Evolutionary conservation across 2,113 vertebrate species (phyloP).

Genomic region (Tragelaphus scriptus): DNA sequence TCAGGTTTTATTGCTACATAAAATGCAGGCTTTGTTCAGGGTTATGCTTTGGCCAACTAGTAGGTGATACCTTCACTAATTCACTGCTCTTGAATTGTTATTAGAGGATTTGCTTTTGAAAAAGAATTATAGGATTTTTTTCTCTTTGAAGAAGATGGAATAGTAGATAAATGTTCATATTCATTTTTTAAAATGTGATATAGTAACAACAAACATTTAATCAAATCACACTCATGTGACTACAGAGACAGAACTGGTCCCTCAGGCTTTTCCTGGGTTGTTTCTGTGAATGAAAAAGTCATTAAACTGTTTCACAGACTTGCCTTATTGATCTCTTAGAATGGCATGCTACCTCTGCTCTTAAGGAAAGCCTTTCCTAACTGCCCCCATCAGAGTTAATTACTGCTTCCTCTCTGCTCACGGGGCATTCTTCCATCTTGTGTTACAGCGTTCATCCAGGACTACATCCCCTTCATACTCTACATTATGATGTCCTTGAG

Average conservation of each 20-base stretch:
- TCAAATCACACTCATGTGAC: neutral
- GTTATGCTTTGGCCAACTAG: neutral
- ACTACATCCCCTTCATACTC: neutral
- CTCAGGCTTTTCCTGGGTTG: neutral
- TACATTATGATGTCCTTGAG: neutral
- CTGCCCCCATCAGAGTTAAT: neutral
- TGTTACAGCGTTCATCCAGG: neutral
- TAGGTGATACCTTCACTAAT: neutral
- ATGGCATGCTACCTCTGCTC: neutral
- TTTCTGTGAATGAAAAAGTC: slow-evolving; percentile 50
- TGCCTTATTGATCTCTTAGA: slow-evolving; percentile 17
- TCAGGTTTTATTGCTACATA: neutral
- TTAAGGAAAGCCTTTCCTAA: neutral
- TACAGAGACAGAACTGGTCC: neutral
- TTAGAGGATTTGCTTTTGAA: neutral
- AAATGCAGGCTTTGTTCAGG: neutral
- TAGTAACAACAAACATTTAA: slow-evolving; percentile 18
- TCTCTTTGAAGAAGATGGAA: neutral
- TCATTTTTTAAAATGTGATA: neutral
- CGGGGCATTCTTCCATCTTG: neutral
- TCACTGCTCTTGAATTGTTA: neutral
- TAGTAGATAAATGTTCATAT: neutral
- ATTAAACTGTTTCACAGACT: slow-evolving; percentile 12
- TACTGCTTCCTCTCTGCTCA: neutral
- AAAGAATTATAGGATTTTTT: neutral